Evolutionary conservation across 2,113 vertebrate species (phyloP).

Genomic region (Salvator merianae): DNA sequence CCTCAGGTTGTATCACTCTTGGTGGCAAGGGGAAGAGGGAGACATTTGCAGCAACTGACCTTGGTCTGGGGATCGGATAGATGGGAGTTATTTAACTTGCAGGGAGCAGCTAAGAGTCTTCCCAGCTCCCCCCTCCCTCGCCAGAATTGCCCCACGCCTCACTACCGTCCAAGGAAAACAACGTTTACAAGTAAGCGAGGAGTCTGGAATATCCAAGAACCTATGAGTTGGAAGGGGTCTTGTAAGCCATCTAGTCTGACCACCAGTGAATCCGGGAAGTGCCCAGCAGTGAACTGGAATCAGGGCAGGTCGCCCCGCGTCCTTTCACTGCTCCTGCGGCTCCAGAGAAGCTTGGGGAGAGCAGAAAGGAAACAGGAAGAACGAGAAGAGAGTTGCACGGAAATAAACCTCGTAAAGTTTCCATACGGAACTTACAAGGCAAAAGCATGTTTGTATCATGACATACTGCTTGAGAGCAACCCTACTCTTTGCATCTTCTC

Average conservation of each 20-base stretch:
- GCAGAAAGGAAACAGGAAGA: too few relatives aligned
- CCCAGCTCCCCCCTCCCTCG: fast-evolving
- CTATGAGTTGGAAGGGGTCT: too few relatives aligned
- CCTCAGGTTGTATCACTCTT: background rate
- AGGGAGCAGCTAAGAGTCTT: background rate
- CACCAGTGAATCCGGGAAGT: too few relatives aligned
- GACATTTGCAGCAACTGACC: background rate
- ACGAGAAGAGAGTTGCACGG: too few relatives aligned
- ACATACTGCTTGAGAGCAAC: background rate
- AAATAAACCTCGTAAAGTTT: background rate
- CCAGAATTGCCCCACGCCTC: background rate
- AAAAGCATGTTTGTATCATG: background rate
- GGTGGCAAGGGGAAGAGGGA: background rate
- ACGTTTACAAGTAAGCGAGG: too few relatives aligned
- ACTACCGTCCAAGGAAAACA: background rate
- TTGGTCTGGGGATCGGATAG: background rate
- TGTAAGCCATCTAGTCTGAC: too few relatives aligned
- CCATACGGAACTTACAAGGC: background rate
- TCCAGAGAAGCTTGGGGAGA: background rate
- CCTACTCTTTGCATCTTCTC: background rate
- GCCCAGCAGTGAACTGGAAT: background rate
- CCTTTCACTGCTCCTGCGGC: background rate
- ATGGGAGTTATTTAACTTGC: background rate
- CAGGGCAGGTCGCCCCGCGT: background rate
- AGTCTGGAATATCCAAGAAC: too few relatives aligned